A percentile compares a stretch with the other conserved stretches of the same genome.
These are phyloP conservation scores for Abrostola tripartita DNA, from an alignment of 2,888 invertebrate species.

Conservation along the genomic window DNA sequence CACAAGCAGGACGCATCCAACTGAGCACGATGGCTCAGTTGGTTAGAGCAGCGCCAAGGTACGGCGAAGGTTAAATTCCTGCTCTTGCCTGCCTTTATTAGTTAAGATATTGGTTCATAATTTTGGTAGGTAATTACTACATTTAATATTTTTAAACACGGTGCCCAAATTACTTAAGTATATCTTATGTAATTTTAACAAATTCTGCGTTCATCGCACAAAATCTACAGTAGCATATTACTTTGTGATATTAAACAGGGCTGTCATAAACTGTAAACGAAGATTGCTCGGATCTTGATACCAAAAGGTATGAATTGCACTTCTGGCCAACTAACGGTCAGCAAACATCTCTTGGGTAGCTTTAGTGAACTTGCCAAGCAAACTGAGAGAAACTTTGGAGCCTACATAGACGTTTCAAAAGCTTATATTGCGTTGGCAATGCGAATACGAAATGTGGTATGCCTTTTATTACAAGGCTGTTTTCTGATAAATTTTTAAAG, in stretches of 20 bases:
- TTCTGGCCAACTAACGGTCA: slow-evolving; percentile 1
- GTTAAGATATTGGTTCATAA: too few species aligned
- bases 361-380: background rate
- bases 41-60: too few species aligned
- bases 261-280: background rate
- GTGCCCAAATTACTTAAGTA: too few species aligned
- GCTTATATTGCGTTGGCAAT: background rate
- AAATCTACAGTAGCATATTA: background rate
- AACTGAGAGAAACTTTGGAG: background rate
- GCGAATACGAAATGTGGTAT: background rate
- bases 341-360: background rate
- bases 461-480: background rate
- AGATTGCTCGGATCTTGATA: background rate
- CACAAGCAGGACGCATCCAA: too few species aligned
- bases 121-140: too few species aligned
- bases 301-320: slow-evolving; percentile 6
- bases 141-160: too few species aligned
- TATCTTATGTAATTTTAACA: too few species aligned
- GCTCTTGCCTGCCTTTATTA: too few species aligned
- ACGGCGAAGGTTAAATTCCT: too few species aligned
- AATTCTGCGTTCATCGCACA: too few species aligned
- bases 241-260: background rate
- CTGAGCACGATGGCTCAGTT: too few species aligned
- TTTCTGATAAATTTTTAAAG: background rate
- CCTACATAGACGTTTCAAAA: slow-evolving; percentile 2